A percentile compares a stretch with the other conserved stretches of the same genome.
Evolutionary conservation across 2,113 vertebrate species (phyloP).

Genomic region (Paralichthys olivaceus): DNA sequence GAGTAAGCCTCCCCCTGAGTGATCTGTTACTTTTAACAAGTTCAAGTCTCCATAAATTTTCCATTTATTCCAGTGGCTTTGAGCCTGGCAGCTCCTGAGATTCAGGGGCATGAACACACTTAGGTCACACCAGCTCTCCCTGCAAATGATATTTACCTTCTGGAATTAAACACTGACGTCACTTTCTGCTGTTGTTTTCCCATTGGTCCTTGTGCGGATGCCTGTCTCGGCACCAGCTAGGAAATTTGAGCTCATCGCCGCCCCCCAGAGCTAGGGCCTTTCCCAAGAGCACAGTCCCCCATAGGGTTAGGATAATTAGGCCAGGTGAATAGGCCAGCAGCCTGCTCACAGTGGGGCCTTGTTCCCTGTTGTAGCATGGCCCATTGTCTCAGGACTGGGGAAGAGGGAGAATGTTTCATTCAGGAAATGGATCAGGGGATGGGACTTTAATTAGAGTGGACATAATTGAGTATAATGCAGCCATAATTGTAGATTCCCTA

Average conservation of each 20-base stretch:
- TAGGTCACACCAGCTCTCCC: slow-evolving; percentile 5
- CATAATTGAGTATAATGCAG: slow-evolving; percentile 79
- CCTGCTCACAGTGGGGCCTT: slow-evolving; percentile 81
- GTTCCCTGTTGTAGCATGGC: slow-evolving; percentile 72
- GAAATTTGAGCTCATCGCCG: slow-evolving; percentile 63
- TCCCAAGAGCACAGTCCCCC: slow-evolving; percentile 68
- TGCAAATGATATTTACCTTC: slow-evolving; percentile 11
- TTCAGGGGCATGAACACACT: slow-evolving; percentile 7
- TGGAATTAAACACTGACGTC: slow-evolving; percentile 19
- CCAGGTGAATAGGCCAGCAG: slow-evolving; percentile 82
- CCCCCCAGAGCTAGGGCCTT: slow-evolving; percentile 56
- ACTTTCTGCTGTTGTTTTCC: slow-evolving; percentile 38
- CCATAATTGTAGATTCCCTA: slow-evolving; percentile 73
- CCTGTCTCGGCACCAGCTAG: slow-evolving; percentile 5
- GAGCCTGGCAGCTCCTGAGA: slow-evolving; percentile 6
- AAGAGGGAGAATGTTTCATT: slow-evolving; percentile 67
- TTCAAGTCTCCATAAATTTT: slow-evolving; percentile 41
- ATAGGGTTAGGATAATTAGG: slow-evolving; percentile 81
- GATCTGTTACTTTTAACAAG: slow-evolving; percentile 61
- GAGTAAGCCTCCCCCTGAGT: slow-evolving; percentile 28
- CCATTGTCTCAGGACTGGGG: slow-evolving; percentile 71
- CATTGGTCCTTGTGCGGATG: slow-evolving; percentile 17
- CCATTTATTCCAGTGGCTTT: slow-evolving; percentile 25
- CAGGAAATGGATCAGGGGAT: slow-evolving; percentile 77
- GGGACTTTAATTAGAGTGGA: slow-evolving; percentile 76